Conservation (phyloP, 1,140 invertebrate species). For the Drosophila orosa region DNA sequence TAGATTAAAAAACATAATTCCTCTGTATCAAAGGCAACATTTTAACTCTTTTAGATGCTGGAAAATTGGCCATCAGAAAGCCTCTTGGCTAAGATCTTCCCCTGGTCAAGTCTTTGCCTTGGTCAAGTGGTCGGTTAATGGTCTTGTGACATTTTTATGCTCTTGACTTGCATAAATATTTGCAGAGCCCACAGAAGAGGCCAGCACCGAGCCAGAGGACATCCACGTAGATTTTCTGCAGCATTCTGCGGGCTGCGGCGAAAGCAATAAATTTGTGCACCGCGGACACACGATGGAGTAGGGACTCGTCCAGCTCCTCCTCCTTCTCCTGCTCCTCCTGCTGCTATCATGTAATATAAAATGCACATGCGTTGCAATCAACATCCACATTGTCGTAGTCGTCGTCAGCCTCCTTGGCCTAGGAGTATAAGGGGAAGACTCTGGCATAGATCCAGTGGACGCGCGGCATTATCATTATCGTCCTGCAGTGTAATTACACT, state of each 20-base stretch:
- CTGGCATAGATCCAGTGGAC: constrained; percentile 23
- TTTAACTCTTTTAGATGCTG: constrained; percentile 24
- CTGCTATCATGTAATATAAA: constrained; percentile 54
- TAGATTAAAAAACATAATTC: no score
- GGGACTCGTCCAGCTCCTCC: background rate
- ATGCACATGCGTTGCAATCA: constrained; percentile 59
- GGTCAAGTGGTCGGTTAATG: constrained; percentile 54
- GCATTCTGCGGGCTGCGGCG: constrained; percentile 4
- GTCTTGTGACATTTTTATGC: constrained; percentile 58
- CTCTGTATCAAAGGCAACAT: constrained; percentile 49
- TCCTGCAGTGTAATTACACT: constrained; percentile 36
- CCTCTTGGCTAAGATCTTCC: background rate
- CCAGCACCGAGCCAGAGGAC: background rate
- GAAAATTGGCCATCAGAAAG: constrained; percentile 33
- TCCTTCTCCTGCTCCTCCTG: background rate
- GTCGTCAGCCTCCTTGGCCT: constrained; percentile 7
- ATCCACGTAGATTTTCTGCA: constrained; percentile 3
- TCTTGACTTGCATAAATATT: constrained; percentile 63
- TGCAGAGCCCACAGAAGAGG: constrained; percentile 36
- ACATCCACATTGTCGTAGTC: constrained; percentile 53
- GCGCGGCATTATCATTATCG: constrained; percentile 45
- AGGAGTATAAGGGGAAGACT: background rate
- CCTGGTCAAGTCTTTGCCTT: constrained; percentile 19
- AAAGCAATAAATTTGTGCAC: constrained; percentile 52
- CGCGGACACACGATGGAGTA: constrained; percentile 10